Base-by-base conservation (phyloP, 2,797 vertebrate genomes). In the Alcedo atthis region DNA sequence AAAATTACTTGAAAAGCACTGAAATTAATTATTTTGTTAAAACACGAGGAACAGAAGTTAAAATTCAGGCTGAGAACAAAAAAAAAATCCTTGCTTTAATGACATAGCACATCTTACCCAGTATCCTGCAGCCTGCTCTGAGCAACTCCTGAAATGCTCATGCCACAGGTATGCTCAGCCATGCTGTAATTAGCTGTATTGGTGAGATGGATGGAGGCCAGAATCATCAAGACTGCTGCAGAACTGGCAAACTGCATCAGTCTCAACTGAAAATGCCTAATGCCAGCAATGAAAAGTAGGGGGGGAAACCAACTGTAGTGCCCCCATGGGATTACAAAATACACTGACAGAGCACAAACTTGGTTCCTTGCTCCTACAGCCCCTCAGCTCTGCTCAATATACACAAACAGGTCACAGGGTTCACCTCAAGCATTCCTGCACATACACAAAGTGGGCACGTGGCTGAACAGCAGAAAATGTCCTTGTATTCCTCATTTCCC, bases 161-260 rank as follows among this genome's bases (percentile, higher is more conserved):
- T 6, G 1, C 33, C 49, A 26, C 8, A 17, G 63, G 30, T 11
- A 25, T 28, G 11, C 3, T 18, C 48, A 49, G 32, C 10, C 33
- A 11, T 15, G 40, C 25, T 43, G 43, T 10, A 64, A 9, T 5
- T 58, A 35, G 66, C 57, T 46, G 12, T 15, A 33, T 8, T 46
- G 66, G 63, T 13, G 59, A 25, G 3, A 13, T 0, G 8, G 55
- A 51, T 0, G 0, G 11, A 40, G 25, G 48, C 13, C 77, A 88
- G 59, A 20, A 37, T 33, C 68, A 46, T 17, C 42, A 7, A 69
- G 30, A 46, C 24, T 10, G 5, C 5, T 7, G 17, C 4, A 64
- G 55, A 86, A 45, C 26, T 20, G 46, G 30, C 35, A 73, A 53
- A 71, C 21, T 15, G 15, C 33, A 35, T 10, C 57, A 13, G n/a